These are phyloP conservation scores for Ploceus nigricollis DNA, from an alignment of 2,113 vertebrate species.

Conservation along the genomic window DNA sequence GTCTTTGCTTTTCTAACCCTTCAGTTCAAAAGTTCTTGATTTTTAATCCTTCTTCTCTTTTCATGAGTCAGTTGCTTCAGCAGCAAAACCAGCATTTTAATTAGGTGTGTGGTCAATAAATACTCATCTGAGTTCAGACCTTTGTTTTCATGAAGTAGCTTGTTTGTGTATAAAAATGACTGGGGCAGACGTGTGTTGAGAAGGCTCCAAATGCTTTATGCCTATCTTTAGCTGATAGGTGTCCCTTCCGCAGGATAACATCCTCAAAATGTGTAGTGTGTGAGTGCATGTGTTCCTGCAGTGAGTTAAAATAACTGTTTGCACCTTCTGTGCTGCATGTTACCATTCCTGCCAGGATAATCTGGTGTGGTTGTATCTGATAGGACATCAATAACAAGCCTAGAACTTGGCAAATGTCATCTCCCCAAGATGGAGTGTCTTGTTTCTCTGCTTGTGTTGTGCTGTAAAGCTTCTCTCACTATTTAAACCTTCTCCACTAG, in stretches of 20 bases:
- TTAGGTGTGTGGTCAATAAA: background rate
- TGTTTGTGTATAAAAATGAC: background rate
- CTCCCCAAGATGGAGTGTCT: slow-evolving; percentile 62
- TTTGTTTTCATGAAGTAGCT: background rate
- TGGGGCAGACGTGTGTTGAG: background rate
- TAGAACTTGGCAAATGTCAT: slow-evolving; percentile 54
- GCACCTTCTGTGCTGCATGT: slow-evolving; percentile 13
- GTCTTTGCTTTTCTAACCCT: background rate
- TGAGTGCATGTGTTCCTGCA: background rate
- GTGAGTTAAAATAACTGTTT: slow-evolving; percentile 40
- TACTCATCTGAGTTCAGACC: background rate
- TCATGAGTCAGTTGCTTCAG: background rate
- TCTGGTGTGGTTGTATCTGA: background rate
- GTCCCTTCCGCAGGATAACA: background rate
- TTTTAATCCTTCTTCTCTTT: background rate
- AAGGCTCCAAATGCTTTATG: background rate
- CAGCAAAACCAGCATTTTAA: background rate
- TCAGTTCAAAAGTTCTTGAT: background rate
- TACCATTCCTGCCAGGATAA: slow-evolving; percentile 42
- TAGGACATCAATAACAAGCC: slow-evolving; percentile 55
- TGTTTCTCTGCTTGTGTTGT: slow-evolving; percentile 39
- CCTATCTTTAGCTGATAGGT: background rate
- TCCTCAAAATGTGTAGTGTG: background rate
- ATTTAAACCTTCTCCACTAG: slow-evolving; percentile 45
- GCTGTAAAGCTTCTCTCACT: slow-evolving; percentile 66